phyloP scores from a whole-genome alignment of 2,797 vertebrate species.

The Artibeus lituratus region DNA sequence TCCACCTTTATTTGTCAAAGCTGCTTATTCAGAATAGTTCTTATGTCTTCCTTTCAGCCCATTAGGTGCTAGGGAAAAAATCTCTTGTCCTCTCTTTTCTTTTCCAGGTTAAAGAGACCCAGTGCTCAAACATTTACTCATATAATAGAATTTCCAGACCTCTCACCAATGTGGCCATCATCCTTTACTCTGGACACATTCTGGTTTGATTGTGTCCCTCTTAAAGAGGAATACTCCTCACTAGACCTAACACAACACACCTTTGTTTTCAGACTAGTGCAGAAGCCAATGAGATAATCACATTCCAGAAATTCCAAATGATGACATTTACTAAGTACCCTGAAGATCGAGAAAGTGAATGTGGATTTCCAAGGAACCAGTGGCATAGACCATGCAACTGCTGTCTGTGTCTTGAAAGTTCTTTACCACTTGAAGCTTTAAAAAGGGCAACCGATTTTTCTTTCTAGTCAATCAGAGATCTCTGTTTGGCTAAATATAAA shows the following conservation, averaged over 20 bases:
- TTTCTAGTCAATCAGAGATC: constrained; percentile 59
- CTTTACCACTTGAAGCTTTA: constrained; percentile 44
- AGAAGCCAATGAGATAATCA: background rate
- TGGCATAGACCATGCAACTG: background rate
- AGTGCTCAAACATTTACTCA: background rate
- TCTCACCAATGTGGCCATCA: background rate
- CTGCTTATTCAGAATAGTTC: background rate
- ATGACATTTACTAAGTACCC: background rate
- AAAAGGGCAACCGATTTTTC: constrained; percentile 63
- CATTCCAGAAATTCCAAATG: background rate
- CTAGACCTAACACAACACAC: background rate
- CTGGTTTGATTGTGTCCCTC: background rate
- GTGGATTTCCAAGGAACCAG: background rate
- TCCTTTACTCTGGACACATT: background rate
- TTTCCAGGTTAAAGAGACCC: background rate
- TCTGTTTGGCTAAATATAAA: constrained; percentile 64
- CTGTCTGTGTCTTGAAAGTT: constrained; percentile 44
- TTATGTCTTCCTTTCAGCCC: background rate
- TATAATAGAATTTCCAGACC: background rate
- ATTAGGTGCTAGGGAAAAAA: background rate
- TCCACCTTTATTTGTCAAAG: background rate
- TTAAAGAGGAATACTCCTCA: background rate
- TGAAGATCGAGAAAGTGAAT: constrained; percentile 2
- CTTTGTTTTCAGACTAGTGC: background rate
- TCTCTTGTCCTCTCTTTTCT: background rate